A percentile compares a stretch with the other conserved stretches of the same genome.
phyloP scores from a whole-genome alignment of 2,113 vertebrate genomes.

The Trematomus loennbergii region DNA sequence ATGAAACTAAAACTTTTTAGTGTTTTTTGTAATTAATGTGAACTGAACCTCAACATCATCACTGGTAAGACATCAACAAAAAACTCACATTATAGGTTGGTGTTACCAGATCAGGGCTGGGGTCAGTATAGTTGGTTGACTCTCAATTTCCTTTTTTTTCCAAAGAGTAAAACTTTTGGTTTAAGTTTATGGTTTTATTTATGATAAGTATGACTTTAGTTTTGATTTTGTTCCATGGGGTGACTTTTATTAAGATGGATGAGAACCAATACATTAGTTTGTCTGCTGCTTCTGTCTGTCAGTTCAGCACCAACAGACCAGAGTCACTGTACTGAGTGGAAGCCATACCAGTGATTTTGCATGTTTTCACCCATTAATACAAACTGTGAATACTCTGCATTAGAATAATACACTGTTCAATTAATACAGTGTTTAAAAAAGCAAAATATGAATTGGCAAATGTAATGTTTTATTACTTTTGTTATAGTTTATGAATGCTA shows the following conservation, averaged over 20 bases:
- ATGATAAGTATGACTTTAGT: not conserved
- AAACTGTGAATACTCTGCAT: not conserved
- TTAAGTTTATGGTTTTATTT: slow-evolving; percentile 5
- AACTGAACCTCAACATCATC: slow-evolving; percentile 22
- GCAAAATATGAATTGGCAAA: too few relatives aligned
- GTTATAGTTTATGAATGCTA: not conserved
- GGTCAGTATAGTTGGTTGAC: not conserved
- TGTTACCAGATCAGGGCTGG: not conserved
- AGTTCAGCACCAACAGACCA: slow-evolving; percentile 51
- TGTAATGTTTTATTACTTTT: not conserved
- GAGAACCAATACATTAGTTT: not conserved
- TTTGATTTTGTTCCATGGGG: not conserved
- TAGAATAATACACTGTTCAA: too few relatives aligned
- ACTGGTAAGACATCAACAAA: not conserved
- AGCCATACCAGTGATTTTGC: not conserved
- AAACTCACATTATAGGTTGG: not conserved
- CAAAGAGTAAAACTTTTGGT: slow-evolving; percentile 43
- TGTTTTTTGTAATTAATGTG: slow-evolving; percentile 3
- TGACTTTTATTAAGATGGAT: not conserved
- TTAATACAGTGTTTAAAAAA: too few relatives aligned
- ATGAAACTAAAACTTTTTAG: not conserved
- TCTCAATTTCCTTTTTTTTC: slow-evolving; percentile 10
- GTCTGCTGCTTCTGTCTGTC: slow-evolving; percentile 6
- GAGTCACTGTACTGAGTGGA: slow-evolving; percentile 31
- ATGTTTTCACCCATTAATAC: slow-evolving; percentile 10